phyloP scores from a whole-genome alignment of 2,888 invertebrate genomes.

The Aphelenchoides bicaudatus region DNA sequence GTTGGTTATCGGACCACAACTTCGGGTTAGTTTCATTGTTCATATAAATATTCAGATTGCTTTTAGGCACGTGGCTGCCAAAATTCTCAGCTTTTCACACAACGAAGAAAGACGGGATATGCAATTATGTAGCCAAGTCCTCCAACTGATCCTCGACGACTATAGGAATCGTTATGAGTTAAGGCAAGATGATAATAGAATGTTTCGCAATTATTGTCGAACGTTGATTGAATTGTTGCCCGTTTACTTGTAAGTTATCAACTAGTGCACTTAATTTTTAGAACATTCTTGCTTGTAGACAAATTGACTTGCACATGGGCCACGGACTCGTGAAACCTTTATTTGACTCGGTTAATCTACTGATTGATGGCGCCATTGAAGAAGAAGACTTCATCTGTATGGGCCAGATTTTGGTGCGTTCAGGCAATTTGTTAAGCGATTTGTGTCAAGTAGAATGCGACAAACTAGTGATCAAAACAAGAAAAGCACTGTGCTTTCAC shows the following conservation, averaged over 20 bases:
- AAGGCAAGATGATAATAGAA: slow-evolving; percentile 27
- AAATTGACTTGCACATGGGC: slow-evolving; percentile 36
- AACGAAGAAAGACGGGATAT: slow-evolving; percentile 29
- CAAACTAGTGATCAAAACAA: slow-evolving; percentile 31
- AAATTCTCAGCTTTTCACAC: slow-evolving; percentile 38
- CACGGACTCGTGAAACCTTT: slow-evolving; percentile 33
- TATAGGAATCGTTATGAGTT: slow-evolving; percentile 30
- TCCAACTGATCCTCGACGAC: slow-evolving; percentile 32
- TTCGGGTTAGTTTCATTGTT: no score
- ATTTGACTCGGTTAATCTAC: slow-evolving; percentile 37
- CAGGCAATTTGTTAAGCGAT: slow-evolving; percentile 32
- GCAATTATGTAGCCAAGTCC: slow-evolving; percentile 33
- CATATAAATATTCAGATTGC: no score
- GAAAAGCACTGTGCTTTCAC: slow-evolving; percentile 28
- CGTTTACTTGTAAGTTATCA: slow-evolving; percentile 12
- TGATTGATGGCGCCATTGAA: slow-evolving; percentile 34
- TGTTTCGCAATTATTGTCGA: slow-evolving; percentile 41
- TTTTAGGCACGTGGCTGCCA: slow-evolving; percentile 36
- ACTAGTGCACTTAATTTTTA: neutral
- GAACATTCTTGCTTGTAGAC: slow-evolving; percentile 21
- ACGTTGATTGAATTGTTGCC: slow-evolving; percentile 38
- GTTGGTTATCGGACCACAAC: slow-evolving; percentile 39
- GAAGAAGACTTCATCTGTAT: slow-evolving; percentile 39
- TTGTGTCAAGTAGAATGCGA: slow-evolving; percentile 34
- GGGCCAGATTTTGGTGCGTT: slow-evolving; percentile 34